Evolutionary conservation across 2,113 vertebrate species (phyloP), one percentile per base, ranked within the genome.

Genomic region (Elephas maximus): DNA sequence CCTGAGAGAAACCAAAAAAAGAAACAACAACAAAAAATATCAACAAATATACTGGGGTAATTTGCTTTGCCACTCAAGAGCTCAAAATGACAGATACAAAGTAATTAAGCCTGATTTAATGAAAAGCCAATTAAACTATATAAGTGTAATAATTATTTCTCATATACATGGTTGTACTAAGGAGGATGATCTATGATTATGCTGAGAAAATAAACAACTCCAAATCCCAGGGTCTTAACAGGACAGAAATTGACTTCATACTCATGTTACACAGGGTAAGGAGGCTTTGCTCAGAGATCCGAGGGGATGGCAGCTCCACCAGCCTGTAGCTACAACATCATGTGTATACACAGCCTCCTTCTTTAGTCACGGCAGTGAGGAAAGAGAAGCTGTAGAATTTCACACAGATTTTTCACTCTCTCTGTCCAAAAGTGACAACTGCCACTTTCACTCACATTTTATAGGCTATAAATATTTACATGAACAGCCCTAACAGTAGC

Each of bases 141-240:
- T 86, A 84, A 85, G 90, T 48, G 45, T 85, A 93, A 83, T 89
- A 91, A 78, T 91, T 88, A 69, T 80, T 95, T 96, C 33, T 90
- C 65, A 86, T 51, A 83, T 74, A 37, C 26, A 69, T 23, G 28
- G 17, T 81, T 94, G 33, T 90, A 81, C 91, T 97, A 91, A 67
- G 82, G 91, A 88, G 30, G n/a, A 37, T 78, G 76, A 60, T 71
- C 21, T 96, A 44, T 80, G 91, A 12, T 60, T 82, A 71, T 51
- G 41, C 53, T 83, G 63, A 92, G 30, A 76, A 91, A 83, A 91
- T 45, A 74, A 93, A 74, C 62, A 93, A 67, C 62, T 93, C 12
- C 51, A 86, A 88, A 53, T 80, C n/a, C n/a, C 83, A 74, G 67
- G 65, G 14, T 15, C 8, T 87, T 93, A 74, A 82, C 8, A 78